Evolutionary conservation across 2,888 invertebrate species (phyloP).

Genomic region (Cynaeus angustus): DNA sequence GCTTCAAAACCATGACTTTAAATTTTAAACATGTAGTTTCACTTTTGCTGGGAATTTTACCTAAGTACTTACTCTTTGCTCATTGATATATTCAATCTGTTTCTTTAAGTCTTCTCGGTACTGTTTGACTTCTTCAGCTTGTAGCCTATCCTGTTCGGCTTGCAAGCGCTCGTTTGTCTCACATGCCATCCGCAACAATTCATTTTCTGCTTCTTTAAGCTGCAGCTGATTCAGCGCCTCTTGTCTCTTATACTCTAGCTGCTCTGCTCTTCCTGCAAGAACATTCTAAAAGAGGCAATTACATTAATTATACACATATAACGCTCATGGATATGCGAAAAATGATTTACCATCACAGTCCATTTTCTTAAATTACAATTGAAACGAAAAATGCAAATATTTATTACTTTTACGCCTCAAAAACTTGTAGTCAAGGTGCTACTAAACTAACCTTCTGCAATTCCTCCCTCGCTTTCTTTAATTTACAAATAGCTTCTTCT

Average conservation of each 20-base stretch:
- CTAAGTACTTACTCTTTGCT: conserved; percentile 65
- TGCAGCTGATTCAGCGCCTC: conserved; percentile 64
- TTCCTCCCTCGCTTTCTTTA: conserved; percentile 62
- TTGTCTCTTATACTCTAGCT: conserved; percentile 63
- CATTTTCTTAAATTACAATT: no score
- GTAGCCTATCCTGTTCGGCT: conserved; percentile 64
- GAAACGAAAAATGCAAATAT: no score
- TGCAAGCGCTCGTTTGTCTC: conserved; percentile 66
- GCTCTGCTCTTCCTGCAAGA: conserved; percentile 65
- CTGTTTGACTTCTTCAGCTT: conserved; percentile 60
- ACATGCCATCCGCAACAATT: conserved; percentile 62
- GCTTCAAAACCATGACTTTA: no score
- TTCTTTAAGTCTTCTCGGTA: conserved; percentile 67
- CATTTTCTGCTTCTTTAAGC: conserved; percentile 66
- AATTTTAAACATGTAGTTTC: no score
- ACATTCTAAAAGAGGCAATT: conserved; percentile 60
- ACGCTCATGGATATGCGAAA: no score
- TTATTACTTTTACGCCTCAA: no score
- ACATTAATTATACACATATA: no score
- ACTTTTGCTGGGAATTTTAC: not conserved
- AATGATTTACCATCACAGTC: no score
- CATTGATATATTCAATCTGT: conserved; percentile 69
- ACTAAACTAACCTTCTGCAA: conserved; percentile 60
- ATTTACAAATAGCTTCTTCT: conserved; percentile 65
- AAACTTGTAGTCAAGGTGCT: no score